Evolutionary conservation across 1,140 invertebrate genomes (phyloP).

Genomic region (Musca vetustissima): DNA sequence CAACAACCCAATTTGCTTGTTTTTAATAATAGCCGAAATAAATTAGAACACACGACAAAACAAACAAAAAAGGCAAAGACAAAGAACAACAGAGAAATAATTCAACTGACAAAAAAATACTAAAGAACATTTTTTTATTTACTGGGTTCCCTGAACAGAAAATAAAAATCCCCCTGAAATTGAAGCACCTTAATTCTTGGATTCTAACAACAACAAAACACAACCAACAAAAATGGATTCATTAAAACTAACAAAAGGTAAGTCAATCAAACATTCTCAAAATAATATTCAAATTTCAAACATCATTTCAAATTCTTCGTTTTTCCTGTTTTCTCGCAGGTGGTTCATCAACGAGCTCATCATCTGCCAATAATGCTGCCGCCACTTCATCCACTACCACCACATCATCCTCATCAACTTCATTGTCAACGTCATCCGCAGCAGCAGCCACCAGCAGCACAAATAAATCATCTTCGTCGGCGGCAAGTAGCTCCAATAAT

Average conservation of each 20-base stretch:
- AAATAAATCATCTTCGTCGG: conserved; percentile 3
- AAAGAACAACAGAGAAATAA: neutral
- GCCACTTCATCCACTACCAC: conserved; percentile 25
- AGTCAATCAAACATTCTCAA: neutral
- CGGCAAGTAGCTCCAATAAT: neutral
- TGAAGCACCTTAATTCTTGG: too few relatives aligned
- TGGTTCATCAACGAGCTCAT: neutral
- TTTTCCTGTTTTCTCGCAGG: conserved; percentile 39
- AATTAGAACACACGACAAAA: too few relatives aligned
- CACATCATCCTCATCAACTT: conserved; percentile 21
- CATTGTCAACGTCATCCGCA: conserved; percentile 17
- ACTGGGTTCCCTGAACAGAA: conserved; percentile 2
- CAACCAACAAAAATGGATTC: conserved; percentile 43
- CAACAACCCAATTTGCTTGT: conserved; percentile 3
- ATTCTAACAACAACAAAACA: neutral
- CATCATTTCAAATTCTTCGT: conserved; percentile 22
- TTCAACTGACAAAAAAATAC: neutral
- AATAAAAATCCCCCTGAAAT: neutral
- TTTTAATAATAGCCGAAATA: conserved; percentile 19
- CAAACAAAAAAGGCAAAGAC: neutral
- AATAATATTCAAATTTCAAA: conserved; percentile 2
- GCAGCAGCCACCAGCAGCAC: neutral
- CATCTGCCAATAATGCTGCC: conserved; percentile 12
- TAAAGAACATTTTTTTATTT: conserved; percentile 10
- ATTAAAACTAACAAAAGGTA: conserved; percentile 40